Percentiles rank a stretch among this genome's conserved stretches.
phyloP scores from a whole-genome alignment of 1,140 invertebrate genomes.

The Zophobas morio region DNA sequence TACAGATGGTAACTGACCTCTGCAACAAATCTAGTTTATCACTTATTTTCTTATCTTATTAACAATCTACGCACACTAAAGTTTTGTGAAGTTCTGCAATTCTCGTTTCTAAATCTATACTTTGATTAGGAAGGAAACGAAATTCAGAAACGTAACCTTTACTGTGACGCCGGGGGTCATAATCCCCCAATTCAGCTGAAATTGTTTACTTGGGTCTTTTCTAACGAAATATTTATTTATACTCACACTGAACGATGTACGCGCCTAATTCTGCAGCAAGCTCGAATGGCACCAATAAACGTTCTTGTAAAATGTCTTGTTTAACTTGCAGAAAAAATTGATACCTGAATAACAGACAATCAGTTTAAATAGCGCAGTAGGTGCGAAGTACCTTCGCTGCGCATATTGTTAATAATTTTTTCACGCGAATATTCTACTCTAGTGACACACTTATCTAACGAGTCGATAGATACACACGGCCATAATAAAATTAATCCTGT shows the following conservation, averaged over 20 bases:
- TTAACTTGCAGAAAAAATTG: conserved; percentile 97
- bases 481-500: conserved; percentile 21
- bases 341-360: conserved; percentile 78
- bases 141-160: conserved; percentile 97
- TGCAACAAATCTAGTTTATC: conserved; percentile 51
- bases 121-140: conserved; percentile 94
- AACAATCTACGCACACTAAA: conserved; percentile 76
- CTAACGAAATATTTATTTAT: conserved; percentile 30
- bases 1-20: conserved; percentile 88
- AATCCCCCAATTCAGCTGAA: conserved; percentile 97
- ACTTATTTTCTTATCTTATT: conserved; percentile 22
- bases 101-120: conserved; percentile 88
- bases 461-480: neutral
- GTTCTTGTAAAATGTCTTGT: conserved; percentile 93
- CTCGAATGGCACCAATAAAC: conserved; percentile 90
- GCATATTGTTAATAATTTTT: conserved; percentile 14
- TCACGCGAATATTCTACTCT: conserved; percentile 11
- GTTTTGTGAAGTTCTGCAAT: conserved; percentile 93
- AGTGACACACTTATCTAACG: conserved; percentile 15
- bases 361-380: neutral
- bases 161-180: conserved; percentile 90
- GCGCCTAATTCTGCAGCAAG: conserved; percentile 93
- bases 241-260: conserved; percentile 97
- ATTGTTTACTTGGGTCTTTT: conserved; percentile 61
- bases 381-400: neutral